These are phyloP conservation scores for Gobius niger DNA, from an alignment of 2,113 vertebrate species.

Conservation along the genomic window DNA sequence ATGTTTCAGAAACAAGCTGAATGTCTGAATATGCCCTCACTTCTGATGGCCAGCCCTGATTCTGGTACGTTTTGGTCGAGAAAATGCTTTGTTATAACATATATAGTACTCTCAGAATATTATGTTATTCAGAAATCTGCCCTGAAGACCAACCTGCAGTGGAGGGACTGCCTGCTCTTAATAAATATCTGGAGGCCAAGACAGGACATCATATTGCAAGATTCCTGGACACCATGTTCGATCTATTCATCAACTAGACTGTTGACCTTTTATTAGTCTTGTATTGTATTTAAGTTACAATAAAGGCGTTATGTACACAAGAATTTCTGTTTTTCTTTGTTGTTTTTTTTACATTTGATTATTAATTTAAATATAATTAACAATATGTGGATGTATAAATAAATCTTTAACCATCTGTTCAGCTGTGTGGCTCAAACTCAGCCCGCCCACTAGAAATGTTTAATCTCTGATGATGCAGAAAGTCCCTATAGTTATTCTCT, in stretches of 20 bases:
- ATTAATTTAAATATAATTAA: too few relatives aligned
- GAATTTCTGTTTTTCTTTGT: too few relatives aligned
- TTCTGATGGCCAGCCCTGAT: constrained; percentile 40
- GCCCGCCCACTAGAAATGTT: too few relatives aligned
- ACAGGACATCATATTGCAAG: background rate
- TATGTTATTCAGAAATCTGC: constrained; percentile 7
- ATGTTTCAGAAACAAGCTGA: constrained; percentile 45
- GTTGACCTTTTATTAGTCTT: background rate
- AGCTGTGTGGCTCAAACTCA: too few relatives aligned
- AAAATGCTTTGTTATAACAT: background rate
- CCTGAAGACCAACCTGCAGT: background rate
- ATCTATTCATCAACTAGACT: background rate
- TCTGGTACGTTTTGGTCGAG: constrained; percentile 27
- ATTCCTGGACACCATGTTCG: background rate
- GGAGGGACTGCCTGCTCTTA: background rate
- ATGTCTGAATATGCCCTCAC: constrained; percentile 46
- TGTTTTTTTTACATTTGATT: too few relatives aligned
- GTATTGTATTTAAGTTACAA: background rate
- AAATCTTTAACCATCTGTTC: too few relatives aligned
- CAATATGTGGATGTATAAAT: too few relatives aligned
- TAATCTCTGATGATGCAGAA: too few relatives aligned
- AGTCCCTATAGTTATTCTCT: too few relatives aligned
- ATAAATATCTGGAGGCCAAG: constrained; percentile 4
- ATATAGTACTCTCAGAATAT: background rate
- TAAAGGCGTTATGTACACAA: too few relatives aligned